phyloP scores from a whole-genome alignment of 1,140 invertebrate genomes.

The Heliothis virescens region DNA sequence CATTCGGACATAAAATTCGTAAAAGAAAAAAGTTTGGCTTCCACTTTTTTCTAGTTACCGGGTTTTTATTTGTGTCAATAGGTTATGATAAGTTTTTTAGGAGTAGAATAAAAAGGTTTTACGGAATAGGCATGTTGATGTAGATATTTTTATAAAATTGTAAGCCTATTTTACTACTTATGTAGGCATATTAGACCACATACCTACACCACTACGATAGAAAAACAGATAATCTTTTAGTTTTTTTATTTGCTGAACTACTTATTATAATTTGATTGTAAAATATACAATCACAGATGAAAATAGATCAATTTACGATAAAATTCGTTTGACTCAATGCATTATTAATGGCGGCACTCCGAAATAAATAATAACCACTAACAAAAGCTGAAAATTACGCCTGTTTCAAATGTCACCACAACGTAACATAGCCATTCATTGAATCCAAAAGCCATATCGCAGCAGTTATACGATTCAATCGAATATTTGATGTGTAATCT shows the following conservation, averaged over 20 bases:
- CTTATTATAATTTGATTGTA: too few relatives aligned
- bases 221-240: background rate
- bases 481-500: conserved; percentile 34
- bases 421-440: background rate
- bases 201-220: background rate
- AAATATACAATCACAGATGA: too few relatives aligned
- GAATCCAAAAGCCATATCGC: conserved; percentile 3
- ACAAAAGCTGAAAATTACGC: conserved; percentile 7
- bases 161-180: too few relatives aligned
- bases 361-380: background rate
- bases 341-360: background rate
- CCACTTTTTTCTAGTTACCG: background rate
- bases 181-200: background rate
- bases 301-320: too few relatives aligned
- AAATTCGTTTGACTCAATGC: background rate
- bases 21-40: background rate
- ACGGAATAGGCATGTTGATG: too few relatives aligned
- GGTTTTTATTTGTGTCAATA: background rate
- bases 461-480: conserved; percentile 12
- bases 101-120: background rate
- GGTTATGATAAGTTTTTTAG: conserved; percentile 13
- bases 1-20: background rate
- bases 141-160: too few relatives aligned
- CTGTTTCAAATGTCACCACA: background rate
- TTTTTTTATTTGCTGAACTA: background rate